Evolutionary conservation across 2,888 invertebrate species (phyloP).

Genomic region (Pollenia griseotomentosa): DNA sequence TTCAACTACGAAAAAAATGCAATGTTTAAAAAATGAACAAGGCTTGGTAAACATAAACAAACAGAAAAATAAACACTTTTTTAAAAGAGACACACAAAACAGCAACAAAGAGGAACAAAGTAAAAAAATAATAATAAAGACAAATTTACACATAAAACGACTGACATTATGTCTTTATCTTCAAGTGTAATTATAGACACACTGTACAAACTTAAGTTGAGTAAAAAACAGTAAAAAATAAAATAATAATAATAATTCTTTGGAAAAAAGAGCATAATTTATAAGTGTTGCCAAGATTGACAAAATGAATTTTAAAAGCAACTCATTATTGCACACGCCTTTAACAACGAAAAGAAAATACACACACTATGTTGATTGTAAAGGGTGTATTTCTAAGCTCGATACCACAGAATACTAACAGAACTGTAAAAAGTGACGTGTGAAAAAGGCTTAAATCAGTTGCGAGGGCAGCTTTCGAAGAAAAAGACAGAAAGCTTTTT

Average conservation of each 20-base stretch:
- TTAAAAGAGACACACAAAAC: constrained; percentile 22
- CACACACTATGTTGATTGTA: too few relatives aligned
- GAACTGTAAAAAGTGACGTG: too few relatives aligned
- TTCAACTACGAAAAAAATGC: background rate
- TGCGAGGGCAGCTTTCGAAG: too few relatives aligned
- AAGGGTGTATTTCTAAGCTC: too few relatives aligned
- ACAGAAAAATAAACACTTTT: constrained; percentile 64
- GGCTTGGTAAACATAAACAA: constrained; percentile 67
- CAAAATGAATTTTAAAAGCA: constrained; percentile 73
- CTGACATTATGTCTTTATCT: constrained; percentile 69
- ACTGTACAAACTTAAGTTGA: constrained; percentile 52
- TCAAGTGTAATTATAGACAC: constrained; percentile 72
- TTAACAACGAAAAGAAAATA: background rate
- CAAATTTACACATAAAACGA: constrained; percentile 61
- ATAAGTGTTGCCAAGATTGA: constrained; percentile 73
- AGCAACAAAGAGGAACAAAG: background rate
- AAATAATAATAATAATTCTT: constrained; percentile 30
- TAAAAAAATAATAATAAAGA: constrained; percentile 13
- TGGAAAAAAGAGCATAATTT: constrained; percentile 69
- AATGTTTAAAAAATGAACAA: constrained; percentile 59
- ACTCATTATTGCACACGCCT: constrained; percentile 71
- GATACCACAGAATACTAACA: too few relatives aligned
- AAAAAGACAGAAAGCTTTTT: too few relatives aligned
- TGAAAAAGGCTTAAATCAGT: too few relatives aligned
- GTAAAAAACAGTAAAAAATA: constrained; percentile 31